These are phyloP conservation scores for Muscina levida DNA, from an alignment of 2,888 invertebrate species.

Conservation along the genomic window DNA sequence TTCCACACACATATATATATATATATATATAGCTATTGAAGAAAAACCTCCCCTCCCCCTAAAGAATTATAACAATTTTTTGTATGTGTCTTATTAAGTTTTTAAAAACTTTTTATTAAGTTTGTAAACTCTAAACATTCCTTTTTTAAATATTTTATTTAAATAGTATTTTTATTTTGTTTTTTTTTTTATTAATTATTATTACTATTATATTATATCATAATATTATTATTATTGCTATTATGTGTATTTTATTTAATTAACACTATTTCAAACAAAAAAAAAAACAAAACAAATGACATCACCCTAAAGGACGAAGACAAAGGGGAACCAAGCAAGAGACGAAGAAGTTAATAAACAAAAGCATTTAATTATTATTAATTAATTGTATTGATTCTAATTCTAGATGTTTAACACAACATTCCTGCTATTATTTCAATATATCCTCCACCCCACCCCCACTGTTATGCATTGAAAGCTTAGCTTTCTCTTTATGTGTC, in stretches of 20 bases:
- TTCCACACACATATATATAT: constrained; percentile 1
- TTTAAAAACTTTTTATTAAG: constrained; percentile 61
- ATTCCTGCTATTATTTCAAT: neutral
- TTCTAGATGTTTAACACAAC: neutral
- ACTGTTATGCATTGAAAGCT: constrained; percentile 51
- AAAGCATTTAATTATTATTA: constrained; percentile 15
- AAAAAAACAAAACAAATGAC: no score
- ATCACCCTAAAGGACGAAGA: constrained; percentile 48
- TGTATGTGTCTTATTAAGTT: constrained; percentile 66
- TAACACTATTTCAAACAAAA: constrained; percentile 17
- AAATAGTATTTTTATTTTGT: constrained; percentile 45
- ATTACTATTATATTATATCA: constrained; percentile 50
- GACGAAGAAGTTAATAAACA: constrained; percentile 15
- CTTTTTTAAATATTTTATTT: constrained; percentile 50
- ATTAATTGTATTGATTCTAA: constrained; percentile 9
- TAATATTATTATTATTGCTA: constrained; percentile 45
- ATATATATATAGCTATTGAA: no score
- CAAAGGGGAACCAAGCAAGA: constrained; percentile 42
- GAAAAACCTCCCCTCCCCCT: no score
- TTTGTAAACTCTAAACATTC: constrained; percentile 62
- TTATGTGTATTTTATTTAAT: constrained; percentile 37
- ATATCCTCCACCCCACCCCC: neutral
- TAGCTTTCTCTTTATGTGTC: constrained; percentile 48
- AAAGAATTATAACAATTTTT: no score
- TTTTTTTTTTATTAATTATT: constrained; percentile 33